Base-by-base conservation (phyloP, 2,888 invertebrate genomes). In the Apodemia mormo region DNA sequence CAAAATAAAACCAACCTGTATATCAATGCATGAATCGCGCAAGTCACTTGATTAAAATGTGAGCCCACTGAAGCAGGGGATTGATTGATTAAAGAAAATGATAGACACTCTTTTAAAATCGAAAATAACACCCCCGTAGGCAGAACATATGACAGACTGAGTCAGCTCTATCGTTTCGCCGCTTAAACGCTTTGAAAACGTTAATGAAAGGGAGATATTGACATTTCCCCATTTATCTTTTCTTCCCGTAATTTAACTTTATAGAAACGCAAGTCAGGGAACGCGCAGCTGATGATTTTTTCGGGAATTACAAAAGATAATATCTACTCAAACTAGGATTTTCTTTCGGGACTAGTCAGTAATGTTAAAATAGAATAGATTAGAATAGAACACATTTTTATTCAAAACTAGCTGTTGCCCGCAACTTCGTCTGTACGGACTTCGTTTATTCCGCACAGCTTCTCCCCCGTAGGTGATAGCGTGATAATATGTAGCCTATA, bases 171-270 rank as follows among this genome's bases (percentile, higher is more conserved):
- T 61, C 61, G 61, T 61, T 61, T 61, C 61, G 49, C 49, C 49
- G 61, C 61, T 61, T 61, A 61, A 61, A 61, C 33, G 61, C 61
- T 68, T 37, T 56, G 49, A 43, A 73, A 72, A 66, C 73, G 75
- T 75, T 77, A 76, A 76, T 72, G 76, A 72, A 71, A 70, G 72
- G 73, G 68, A 65, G 65, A 74, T 76, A 79, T 78, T 74, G 79
- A 77, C 78, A 70, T 74, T 73, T 74, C 72, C 71, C 76, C 78
- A 79, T 79, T 79, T 78, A 78, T 79, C 77, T 78, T 76, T 73
- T 70, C 75, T 72, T 75, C 75, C 61, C 61, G 61, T 76, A 76
- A 78, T 77, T 77, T 78, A 78, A 78, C 75, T 77, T 78, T 71
- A 70, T 73, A 72, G 75, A 77, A 75, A 71, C 72, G 78, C 78